Evolutionary conservation across 2,113 vertebrate species (phyloP).

Genomic region (Phalacrocorax aristotelis): DNA sequence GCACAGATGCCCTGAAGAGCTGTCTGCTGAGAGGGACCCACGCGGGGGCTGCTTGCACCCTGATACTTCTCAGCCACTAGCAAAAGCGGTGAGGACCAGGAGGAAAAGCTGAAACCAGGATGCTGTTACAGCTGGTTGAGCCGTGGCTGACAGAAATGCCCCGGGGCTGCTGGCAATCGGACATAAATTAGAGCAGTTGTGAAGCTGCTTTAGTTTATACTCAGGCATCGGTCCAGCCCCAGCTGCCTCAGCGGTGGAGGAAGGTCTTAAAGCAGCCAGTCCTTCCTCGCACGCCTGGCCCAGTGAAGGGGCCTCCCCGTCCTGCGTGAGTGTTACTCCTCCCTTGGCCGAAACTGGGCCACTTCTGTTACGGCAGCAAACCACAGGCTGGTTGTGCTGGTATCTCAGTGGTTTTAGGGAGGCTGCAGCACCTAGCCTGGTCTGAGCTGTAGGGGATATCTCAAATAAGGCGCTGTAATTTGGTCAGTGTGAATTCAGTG

Average conservation of each 20-base stretch:
- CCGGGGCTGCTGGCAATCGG: not conserved
- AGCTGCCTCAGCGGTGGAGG: not conserved
- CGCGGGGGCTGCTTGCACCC: not conserved
- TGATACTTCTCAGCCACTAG: fast-evolving
- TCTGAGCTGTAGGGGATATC: not conserved
- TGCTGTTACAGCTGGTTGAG: constrained; percentile 33
- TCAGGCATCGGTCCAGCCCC: constrained; percentile 23
- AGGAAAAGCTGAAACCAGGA: not conserved
- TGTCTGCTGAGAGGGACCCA: not conserved
- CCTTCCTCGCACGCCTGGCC: not conserved
- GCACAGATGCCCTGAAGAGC: not conserved
- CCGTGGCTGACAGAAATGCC: constrained; percentile 38
- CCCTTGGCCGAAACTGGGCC: fast-evolving
- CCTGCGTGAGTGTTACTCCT: fast-evolving
- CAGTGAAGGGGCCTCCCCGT: not conserved
- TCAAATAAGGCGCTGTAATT: not conserved
- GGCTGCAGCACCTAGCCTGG: not conserved
- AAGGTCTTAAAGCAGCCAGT: constrained; percentile 16
- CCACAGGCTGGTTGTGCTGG: not conserved
- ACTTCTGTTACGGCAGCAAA: not conserved
- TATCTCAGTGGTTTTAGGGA: not conserved
- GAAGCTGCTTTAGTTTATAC: constrained; percentile 40
- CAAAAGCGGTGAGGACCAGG: not conserved
- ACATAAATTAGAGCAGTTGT: constrained; percentile 53
- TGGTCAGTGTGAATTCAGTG: fast-evolving